Percentiles rank a stretch among this genome's conserved stretches.
phyloP scores from a whole-genome alignment of 2,113 vertebrate species.

The Zosterops hypoxanthus region DNA sequence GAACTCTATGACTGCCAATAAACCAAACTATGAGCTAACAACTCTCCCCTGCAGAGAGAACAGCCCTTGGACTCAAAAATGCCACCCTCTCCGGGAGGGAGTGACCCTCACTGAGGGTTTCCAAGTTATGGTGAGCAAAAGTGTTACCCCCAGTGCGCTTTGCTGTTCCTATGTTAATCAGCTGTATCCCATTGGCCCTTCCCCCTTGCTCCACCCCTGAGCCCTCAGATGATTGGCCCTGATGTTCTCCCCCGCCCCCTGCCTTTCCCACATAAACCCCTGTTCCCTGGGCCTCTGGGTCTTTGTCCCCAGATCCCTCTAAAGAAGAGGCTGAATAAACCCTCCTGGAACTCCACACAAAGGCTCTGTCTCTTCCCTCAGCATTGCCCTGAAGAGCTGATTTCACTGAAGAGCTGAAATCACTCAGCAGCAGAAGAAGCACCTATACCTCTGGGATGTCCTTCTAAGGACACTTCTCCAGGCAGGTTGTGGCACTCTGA shows the following conservation, averaged over 20 bases:
- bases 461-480: background rate
- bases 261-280: background rate
- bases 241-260: background rate
- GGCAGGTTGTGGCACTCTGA: background rate
- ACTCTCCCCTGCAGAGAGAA: accelerated
- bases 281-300: background rate
- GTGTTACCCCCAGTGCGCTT: background rate
- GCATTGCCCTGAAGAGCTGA: background rate
- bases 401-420: background rate
- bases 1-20: background rate
- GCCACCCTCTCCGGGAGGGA: background rate
- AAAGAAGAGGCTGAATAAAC: background rate
- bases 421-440: background rate
- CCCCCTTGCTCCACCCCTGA: background rate
- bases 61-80: accelerated
- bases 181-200: background rate
- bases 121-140: background rate
- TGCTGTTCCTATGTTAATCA: background rate
- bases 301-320: background rate
- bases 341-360: background rate
- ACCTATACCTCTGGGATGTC: background rate
- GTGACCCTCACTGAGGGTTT: background rate
- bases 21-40: no score
- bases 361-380: background rate
- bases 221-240: background rate